These are phyloP conservation scores for Phrynocephalus versicolor DNA, from an alignment of 2,113 vertebrate species.

Conservation along the genomic window DNA sequence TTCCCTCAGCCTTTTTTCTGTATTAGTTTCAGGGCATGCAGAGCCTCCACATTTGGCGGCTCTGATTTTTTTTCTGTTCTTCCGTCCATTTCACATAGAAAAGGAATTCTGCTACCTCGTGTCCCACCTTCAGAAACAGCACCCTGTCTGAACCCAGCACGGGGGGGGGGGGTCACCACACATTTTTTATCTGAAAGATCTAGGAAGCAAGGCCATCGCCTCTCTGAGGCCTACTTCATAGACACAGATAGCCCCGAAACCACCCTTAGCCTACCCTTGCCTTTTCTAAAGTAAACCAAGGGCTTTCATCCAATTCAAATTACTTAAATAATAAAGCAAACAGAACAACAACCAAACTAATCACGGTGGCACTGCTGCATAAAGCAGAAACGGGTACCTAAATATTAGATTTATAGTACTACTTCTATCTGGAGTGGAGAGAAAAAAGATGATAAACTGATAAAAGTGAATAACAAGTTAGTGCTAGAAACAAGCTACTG, in stretches of 20 bases:
- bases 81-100: neutral
- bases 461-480: neutral
- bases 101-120: neutral
- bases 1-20: neutral
- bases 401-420: neutral
- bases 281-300: neutral
- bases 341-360: neutral
- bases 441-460: no score
- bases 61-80: no score
- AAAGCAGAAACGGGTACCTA: neutral
- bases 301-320: neutral
- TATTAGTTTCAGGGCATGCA: neutral
- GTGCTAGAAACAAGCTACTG: neutral
- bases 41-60: neutral
- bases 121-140: neutral
- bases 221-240: neutral
- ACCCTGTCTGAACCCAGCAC: neutral
- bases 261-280: neutral
- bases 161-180: neutral
- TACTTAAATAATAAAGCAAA: neutral
- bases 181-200: neutral
- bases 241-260: neutral
- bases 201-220: no score
- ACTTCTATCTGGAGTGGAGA: no score
- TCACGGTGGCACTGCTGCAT: neutral